Conservation (phyloP, 2,888 invertebrate species). For the Hydriomena furcata region DNA sequence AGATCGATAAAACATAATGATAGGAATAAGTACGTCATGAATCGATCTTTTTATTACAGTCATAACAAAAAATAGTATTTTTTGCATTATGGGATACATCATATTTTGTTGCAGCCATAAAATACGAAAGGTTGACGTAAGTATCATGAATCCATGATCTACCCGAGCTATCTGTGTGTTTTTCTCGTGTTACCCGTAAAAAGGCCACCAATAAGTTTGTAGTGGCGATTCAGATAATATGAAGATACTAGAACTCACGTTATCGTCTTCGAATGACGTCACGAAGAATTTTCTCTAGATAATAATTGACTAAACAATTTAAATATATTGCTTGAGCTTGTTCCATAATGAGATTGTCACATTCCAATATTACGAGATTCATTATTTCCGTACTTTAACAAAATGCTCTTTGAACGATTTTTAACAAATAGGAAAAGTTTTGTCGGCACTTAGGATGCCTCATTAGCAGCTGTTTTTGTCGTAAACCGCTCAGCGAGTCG, state of each 20-base stretch:
- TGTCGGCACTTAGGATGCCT: no score
- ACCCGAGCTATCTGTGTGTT: slow-evolving; percentile 3
- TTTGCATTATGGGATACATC: slow-evolving; percentile 33
- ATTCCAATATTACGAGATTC: no score
- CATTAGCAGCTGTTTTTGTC: no score
- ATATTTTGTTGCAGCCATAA: slow-evolving; percentile 37
- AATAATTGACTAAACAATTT: no score
- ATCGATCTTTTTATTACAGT: slow-evolving; percentile 39
- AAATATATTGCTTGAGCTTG: no score
- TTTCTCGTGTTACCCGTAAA: background rate
- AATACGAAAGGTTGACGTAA: slow-evolving; percentile 24
- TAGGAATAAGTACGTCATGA: slow-evolving; percentile 37
- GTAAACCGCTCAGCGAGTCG: no score
- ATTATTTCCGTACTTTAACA: no score
- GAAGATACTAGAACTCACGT: background rate
- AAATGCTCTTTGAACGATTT: no score
- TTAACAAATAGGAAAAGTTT: no score
- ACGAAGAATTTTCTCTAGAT: background rate
- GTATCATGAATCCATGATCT: slow-evolving; percentile 11
- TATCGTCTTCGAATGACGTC: background rate
- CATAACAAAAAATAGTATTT: slow-evolving; percentile 38
- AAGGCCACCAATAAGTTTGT: background rate
- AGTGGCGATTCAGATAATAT: slow-evolving; percentile 3
- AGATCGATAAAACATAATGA: slow-evolving; percentile 37
- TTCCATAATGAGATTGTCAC: no score